Conservation (phyloP, 2,888 invertebrate genomes). For the Rhodophaea formosa region DNA sequence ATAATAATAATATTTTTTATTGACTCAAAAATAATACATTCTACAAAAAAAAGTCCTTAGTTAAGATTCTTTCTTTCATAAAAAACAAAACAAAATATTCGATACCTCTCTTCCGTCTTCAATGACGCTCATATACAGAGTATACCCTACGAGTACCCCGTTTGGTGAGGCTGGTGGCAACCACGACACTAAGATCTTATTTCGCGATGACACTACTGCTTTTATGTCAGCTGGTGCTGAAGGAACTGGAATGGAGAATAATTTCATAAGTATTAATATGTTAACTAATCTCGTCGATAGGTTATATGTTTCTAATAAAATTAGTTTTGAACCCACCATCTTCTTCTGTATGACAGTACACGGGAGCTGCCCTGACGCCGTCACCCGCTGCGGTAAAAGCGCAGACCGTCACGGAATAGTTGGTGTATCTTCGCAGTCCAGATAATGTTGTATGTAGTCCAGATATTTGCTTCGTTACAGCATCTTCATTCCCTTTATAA, state of each 20-base stretch:
- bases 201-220: conserved; percentile 91
- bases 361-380: conserved; percentile 90
- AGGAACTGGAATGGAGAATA: conserved; percentile 83
- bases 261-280: too few relatives aligned
- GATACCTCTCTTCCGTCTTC: conserved; percentile 89
- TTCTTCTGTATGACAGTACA: conserved; percentile 93
- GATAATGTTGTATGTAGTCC: conserved; percentile 86
- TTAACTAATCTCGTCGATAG: too few relatives aligned
- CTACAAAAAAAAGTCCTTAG: too few relatives aligned
- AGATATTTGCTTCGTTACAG: conserved; percentile 88
- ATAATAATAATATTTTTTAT: too few relatives aligned
- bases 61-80: too few relatives aligned
- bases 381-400: conserved; percentile 95
- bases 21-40: too few relatives aligned
- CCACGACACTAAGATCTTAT: conserved; percentile 94
- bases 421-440: conserved; percentile 91
- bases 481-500: conserved; percentile 85
- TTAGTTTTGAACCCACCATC: conserved; percentile 81
- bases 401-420: conserved; percentile 94
- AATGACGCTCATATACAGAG: conserved; percentile 90
- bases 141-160: conserved; percentile 91
- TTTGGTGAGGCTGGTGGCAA: conserved; percentile 91
- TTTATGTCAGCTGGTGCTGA: conserved; percentile 95
- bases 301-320: too few relatives aligned
- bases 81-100: too few relatives aligned